Percentiles rank a stretch among this genome's conserved stretches.
Conservation (phyloP, 2,888 invertebrate genomes). For the Spodoptera exigua region DNA sequence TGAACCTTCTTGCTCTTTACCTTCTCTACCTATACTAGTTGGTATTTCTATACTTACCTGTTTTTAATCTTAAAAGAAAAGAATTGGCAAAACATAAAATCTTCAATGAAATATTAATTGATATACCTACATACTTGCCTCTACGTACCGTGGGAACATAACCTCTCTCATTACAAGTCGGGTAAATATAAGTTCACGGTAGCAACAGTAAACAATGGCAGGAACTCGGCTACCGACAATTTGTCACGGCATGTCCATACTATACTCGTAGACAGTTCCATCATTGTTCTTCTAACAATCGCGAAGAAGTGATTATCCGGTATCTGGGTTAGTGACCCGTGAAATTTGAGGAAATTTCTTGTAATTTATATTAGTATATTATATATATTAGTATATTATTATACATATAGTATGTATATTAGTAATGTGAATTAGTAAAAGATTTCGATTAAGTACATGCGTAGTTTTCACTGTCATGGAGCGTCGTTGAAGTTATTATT, state of each 20-base stretch:
- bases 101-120: slow-evolving; percentile 23
- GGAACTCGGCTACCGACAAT: slow-evolving; percentile 79
- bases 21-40: no score
- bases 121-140: slow-evolving; percentile 22
- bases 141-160: slow-evolving; percentile 70
- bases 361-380: no score
- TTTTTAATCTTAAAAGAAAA: slow-evolving; percentile 19
- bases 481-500: no score
- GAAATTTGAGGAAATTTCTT: slow-evolving; percentile 59
- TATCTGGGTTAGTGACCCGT: slow-evolving; percentile 63
- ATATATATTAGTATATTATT: no score
- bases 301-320: slow-evolving; percentile 67
- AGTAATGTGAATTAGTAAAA: no score
- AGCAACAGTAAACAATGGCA: slow-evolving; percentile 77
- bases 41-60: no score
- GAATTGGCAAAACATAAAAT: slow-evolving; percentile 23
- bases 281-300: slow-evolving; percentile 69
- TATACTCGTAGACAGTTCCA: slow-evolving; percentile 56
- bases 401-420: no score
- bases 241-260: slow-evolving; percentile 71
- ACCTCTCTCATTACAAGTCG: slow-evolving; percentile 61
- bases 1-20: no score
- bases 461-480: no score
- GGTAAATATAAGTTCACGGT: slow-evolving; percentile 70
- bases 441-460: no score